Conservation (phyloP, 2,888 invertebrate species). For the Zeuzera pyrina region DNA sequence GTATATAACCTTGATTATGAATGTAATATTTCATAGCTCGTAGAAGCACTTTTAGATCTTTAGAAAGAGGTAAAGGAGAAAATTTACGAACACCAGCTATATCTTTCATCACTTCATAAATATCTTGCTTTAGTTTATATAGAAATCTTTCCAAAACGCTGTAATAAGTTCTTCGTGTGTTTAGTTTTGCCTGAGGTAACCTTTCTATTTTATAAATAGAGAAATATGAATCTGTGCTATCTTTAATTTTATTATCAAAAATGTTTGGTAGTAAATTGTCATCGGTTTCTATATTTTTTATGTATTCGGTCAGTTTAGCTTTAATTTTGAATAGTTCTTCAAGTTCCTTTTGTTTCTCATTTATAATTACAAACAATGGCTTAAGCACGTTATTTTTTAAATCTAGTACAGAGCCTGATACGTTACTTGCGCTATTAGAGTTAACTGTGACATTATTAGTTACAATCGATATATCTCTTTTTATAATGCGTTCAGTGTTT, state of each 20-base stretch:
- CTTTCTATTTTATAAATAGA: constrained; percentile 28
- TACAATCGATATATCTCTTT: constrained; percentile 27
- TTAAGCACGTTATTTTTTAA: constrained; percentile 24
- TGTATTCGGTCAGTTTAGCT: constrained; percentile 26
- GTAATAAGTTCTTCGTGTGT: no score
- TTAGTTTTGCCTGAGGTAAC: no score
- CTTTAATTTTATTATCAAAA: background rate
- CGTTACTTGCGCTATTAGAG: constrained; percentile 4
- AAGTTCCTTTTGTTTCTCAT: constrained; percentile 36
- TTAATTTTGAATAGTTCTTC: constrained; percentile 29
- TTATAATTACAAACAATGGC: constrained; percentile 33
- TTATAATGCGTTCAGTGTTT: constrained; percentile 27
- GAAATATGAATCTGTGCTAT: constrained; percentile 12
- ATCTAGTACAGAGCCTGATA: constrained; percentile 9
- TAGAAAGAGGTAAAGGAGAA: no score
- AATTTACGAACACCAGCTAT: no score
- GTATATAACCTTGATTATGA: no score
- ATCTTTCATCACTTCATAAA: no score
- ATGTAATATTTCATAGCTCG: no score
- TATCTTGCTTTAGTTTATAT: no score
- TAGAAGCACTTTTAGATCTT: no score
- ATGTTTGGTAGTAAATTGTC: constrained; percentile 8
- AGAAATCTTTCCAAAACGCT: no score
- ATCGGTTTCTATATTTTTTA: constrained; percentile 21
- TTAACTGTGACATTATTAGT: no score